phyloP scores from a whole-genome alignment of 2,113 vertebrate species.

The Caranx melampygus region DNA sequence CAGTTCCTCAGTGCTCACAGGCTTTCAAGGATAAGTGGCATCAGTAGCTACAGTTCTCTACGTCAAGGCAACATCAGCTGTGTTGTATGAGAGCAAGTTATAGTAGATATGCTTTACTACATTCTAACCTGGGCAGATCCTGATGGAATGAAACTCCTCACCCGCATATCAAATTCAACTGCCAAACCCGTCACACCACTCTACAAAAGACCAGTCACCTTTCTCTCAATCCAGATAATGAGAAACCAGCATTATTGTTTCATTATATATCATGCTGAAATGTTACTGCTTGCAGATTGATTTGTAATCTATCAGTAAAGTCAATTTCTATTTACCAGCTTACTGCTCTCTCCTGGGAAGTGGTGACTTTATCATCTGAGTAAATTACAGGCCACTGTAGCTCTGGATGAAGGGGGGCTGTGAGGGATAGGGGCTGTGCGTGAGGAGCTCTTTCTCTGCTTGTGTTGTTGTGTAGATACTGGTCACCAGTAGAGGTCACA shows the following conservation, averaged over 20 bases:
- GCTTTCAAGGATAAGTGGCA: slow-evolving; percentile 11
- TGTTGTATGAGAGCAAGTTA: neutral
- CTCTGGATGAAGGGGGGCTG: neutral
- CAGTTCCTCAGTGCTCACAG: too few species aligned
- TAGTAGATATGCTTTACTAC: neutral
- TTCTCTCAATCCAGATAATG: slow-evolving; percentile 15
- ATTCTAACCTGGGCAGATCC: neutral
- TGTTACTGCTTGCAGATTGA: slow-evolving; percentile 13
- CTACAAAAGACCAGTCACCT: neutral
- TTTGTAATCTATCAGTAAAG: slow-evolving; percentile 30
- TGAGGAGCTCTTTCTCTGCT: slow-evolving; percentile 1
- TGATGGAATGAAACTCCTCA: neutral
- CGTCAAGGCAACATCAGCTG: neutral
- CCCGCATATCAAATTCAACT: neutral
- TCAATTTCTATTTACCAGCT: slow-evolving; percentile 12
- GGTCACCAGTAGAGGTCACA: slow-evolving; percentile 41
- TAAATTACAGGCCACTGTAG: slow-evolving; percentile 4
- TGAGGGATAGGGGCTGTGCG: neutral
- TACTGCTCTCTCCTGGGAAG: slow-evolving; percentile 12
- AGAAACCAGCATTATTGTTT: neutral
- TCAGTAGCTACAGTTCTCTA: neutral
- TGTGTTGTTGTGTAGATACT: slow-evolving; percentile 26
- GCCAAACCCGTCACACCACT: neutral
- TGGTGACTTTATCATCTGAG: slow-evolving; percentile 5
- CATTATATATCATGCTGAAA: neutral